Base-by-base conservation (phyloP, 2,113 vertebrate genomes). In the Myrmecobius fasciatus region DNA sequence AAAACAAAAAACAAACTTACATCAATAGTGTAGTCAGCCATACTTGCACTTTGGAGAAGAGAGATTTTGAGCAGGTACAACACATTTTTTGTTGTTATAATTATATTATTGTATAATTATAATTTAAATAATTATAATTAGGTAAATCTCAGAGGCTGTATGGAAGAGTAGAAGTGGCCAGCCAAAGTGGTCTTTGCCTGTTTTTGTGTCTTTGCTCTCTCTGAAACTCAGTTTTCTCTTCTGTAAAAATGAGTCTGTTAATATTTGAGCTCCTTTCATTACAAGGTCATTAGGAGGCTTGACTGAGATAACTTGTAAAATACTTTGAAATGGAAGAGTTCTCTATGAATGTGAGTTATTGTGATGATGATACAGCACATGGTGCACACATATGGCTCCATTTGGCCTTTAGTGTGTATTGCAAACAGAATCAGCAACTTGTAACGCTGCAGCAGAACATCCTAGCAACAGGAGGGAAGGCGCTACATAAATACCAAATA, bases 381-480 rank as follows among this genome's bases (percentile, higher is more conserved):
- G 10, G 67, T 3, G 20, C 17, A n/a, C 90, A n/a, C 93, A 93
- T 75, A 93, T 8, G 94, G 88, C 60, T 92, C 46, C 90, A 25
- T 0, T 25, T 52, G 31, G 56, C 51, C 95, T 97, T 95, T 25
- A 48, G 51, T 88, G n/a, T 89, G 43, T 60, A 53, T 93, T 83
- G 48, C 52, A 92, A 95, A 94, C 91, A 96, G 96, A 96, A 96
- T 95, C 47, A 93, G 95, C 90, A 94, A 95, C 89, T 52, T 92
- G n/a, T 28, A 92, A 54, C 53, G 53, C 53, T 94, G 95, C 12
- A 1, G 56, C 51, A 88, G 91, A 93, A 83, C 94, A 93, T 95
- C 92, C 52, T 89, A 95, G 91, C 91, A 94, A 96, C 91, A 92
- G 53, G 96, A 93, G 92, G 48, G 89, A 90, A 90, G 89, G 89